These are phyloP conservation scores for Megaceryle alcyon DNA, from an alignment of 2,797 vertebrate species.

Conservation along the genomic window DNA sequence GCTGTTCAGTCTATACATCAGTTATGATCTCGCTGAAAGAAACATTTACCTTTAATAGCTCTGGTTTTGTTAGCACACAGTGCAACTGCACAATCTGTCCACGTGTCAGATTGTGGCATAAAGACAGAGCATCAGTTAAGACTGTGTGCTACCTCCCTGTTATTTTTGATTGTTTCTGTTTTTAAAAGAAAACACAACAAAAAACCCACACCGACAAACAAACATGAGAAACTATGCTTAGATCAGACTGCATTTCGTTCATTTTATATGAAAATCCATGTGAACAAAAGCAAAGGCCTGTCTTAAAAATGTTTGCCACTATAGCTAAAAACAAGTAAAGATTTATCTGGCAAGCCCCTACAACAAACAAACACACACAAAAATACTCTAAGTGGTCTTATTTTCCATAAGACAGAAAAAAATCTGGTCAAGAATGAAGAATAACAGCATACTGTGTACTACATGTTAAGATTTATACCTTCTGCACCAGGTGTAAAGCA, in stretches of 20 bases:
- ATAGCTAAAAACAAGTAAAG: neutral
- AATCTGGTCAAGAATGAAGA: neutral
- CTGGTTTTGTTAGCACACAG: neutral
- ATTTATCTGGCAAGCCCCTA: neutral
- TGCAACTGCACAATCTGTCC: neutral
- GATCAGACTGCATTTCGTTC: neutral
- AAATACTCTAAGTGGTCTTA: neutral
- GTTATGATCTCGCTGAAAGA: neutral
- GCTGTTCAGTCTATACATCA: neutral
- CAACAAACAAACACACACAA: neutral
- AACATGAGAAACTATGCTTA: neutral
- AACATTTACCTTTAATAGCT: neutral
- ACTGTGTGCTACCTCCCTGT: rapidly evolving
- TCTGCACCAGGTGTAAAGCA: neutral
- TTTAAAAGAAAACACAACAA: too few species aligned
- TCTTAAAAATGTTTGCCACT: neutral
- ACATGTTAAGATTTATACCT: neutral
- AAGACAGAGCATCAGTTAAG: neutral
- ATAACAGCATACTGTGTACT: neutral
- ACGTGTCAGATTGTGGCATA: neutral
- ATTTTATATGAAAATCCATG: neutral
- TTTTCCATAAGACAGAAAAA: neutral
- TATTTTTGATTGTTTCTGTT: too few species aligned
- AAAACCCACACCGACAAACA: neutral
- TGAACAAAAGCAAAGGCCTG: neutral